A percentile compares a stretch with the other conserved stretches of the same genome.
Conservation (phyloP, 2,113 vertebrate genomes). For the Acrocephalus arundinaceus region DNA sequence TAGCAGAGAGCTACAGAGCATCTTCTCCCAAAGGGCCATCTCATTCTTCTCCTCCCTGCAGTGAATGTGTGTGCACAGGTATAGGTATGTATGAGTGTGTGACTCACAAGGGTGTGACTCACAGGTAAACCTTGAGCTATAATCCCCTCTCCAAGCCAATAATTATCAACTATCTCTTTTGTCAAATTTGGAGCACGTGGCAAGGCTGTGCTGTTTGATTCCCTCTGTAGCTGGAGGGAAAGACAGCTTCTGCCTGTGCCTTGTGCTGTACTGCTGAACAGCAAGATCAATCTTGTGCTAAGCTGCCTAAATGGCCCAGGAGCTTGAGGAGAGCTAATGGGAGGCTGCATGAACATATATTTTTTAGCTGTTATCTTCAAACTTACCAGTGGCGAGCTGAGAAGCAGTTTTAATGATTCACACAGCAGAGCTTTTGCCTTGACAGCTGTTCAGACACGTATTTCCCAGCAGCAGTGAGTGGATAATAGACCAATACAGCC, state of each 20-base stretch:
- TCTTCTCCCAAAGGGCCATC: not conserved
- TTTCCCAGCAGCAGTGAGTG: not conserved
- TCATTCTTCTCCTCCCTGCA: not conserved
- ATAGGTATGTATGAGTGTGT: not conserved
- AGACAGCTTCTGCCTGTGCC: not conserved
- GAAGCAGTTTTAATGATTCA: constrained; percentile 38
- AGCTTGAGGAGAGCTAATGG: not conserved
- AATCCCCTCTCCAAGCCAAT: not conserved
- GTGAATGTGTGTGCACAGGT: not conserved
- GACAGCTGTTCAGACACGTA: not conserved
- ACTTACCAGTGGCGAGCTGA: not conserved
- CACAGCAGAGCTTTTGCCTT: not conserved
- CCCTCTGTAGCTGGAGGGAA: not conserved
- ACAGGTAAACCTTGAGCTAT: not conserved
- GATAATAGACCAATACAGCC: not conserved
- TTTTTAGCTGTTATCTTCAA: not conserved
- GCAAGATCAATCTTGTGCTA: constrained; percentile 16
- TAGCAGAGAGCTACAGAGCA: not conserved
- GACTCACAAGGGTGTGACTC: not conserved
- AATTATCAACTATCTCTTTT: not conserved
- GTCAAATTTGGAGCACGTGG: not conserved
- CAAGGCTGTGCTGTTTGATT: not conserved
- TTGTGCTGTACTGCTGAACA: not conserved
- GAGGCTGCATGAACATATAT: not conserved
- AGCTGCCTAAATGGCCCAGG: not conserved